A percentile compares a stretch with the other conserved stretches of the same genome.
Conservation (phyloP, 2,888 invertebrate species). For the Lepas anatifera region DNA sequence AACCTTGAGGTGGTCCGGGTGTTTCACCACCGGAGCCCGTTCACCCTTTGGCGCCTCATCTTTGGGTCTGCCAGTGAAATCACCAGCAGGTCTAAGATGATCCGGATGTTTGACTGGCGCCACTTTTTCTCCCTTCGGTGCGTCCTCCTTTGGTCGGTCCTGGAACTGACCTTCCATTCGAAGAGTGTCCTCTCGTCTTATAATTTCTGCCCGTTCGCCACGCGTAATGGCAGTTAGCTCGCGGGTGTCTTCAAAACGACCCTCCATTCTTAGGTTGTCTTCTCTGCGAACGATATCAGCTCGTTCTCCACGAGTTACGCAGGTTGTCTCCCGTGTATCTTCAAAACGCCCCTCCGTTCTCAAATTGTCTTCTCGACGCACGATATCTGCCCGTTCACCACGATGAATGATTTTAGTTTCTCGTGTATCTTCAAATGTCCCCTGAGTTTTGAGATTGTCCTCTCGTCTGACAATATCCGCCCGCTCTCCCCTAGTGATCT, state of each 20-base stretch:
- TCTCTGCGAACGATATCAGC: neutral
- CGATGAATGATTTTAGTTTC: no score
- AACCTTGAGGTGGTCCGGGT: conserved; percentile 29
- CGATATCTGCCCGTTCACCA: no score
- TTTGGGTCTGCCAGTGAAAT: no score
- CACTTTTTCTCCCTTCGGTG: conserved; percentile 18
- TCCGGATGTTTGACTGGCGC: conserved; percentile 18
- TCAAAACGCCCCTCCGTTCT: neutral
- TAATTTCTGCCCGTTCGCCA: conserved; percentile 24
- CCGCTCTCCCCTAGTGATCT: neutral
- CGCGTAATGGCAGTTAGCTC: conserved; percentile 16
- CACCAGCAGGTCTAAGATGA: neutral
- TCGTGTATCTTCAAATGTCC: neutral
- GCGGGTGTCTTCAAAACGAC: neutral
- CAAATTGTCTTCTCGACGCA: conserved; percentile 14
- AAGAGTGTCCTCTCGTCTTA: conserved; percentile 41
- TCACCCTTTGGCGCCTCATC: conserved; percentile 31
- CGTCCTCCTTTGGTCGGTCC: conserved; percentile 17
- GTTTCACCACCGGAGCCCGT: conserved; percentile 28
- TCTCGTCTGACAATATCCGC: neutral
- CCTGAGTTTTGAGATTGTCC: neutral
- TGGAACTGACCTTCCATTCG: conserved; percentile 38
- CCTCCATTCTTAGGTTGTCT: neutral
- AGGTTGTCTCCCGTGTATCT: neutral
- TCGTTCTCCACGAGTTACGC: neutral